Conservation (phyloP, 2,797 vertebrate species). For the Onychomys arenicola region DNA sequence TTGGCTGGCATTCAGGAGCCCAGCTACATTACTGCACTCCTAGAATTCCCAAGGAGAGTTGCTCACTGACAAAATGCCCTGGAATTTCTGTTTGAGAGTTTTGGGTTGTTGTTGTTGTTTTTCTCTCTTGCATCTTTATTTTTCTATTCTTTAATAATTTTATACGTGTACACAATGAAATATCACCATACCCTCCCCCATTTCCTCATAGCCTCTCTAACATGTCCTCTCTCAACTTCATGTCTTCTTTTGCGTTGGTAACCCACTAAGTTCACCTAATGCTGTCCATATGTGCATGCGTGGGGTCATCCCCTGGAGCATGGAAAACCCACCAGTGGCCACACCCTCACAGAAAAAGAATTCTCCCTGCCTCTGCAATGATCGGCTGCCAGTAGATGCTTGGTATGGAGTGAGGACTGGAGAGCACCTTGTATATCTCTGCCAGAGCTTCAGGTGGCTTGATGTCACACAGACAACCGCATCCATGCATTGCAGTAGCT, state of each 20-base stretch:
- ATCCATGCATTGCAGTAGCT: background rate
- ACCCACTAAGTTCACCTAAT: background rate
- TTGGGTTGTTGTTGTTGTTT: background rate
- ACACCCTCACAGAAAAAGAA: background rate
- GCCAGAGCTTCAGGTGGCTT: background rate
- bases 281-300: too few species aligned
- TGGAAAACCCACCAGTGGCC: background rate
- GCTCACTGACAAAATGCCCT: constrained; percentile 1
- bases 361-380: background rate
- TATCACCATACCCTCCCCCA: background rate
- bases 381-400: background rate
- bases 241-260: background rate
- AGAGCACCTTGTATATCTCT: background rate
- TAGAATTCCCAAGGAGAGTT: constrained; percentile 9
- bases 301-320: background rate
- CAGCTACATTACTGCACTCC: background rate
- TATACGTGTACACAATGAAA: background rate
- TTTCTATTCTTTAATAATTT: background rate
- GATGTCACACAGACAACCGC: background rate
- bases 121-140: background rate
- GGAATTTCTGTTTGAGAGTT: constrained; percentile 50
- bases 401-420: background rate
- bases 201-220: background rate
- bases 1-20: constrained; percentile 34
- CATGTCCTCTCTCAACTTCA: background rate